Evolutionary conservation across 2,113 vertebrate species (phyloP).

Genomic region (Ciconia stormi): DNA sequence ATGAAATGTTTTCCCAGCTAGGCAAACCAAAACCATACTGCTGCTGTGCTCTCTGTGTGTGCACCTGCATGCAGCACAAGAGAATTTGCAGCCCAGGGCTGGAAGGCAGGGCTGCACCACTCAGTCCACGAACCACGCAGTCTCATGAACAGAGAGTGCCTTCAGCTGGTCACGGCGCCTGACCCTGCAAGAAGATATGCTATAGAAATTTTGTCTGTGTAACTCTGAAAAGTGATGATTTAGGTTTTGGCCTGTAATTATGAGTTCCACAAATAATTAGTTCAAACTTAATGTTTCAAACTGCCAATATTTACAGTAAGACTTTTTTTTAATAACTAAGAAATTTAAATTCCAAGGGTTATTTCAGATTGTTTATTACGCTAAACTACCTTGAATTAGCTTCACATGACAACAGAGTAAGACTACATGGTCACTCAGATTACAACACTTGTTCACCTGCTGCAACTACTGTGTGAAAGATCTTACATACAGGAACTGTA

Average conservation of each 20-base stretch:
- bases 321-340: not conserved
- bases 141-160: not conserved
- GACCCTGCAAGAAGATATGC: not conserved
- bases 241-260: not conserved
- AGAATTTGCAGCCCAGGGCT: not conserved
- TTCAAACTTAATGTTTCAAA: not conserved
- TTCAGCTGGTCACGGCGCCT: not conserved
- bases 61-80: not conserved
- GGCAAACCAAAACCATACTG: not conserved
- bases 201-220: not conserved
- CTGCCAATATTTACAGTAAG: not conserved
- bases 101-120: too few species aligned
- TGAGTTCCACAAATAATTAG: not conserved
- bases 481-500: not conserved
- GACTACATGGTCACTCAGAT: not conserved
- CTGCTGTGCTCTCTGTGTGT: accelerated
- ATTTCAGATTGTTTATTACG: not conserved
- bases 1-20: not conserved
- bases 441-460: accelerated
- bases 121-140: not conserved
- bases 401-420: not conserved
- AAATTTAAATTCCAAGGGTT: not conserved
- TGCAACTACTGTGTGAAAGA: not conserved
- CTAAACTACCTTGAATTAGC: not conserved
- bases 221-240: not conserved